Evolutionary conservation across 2,113 vertebrate species (phyloP), one percentile per base, ranked within the genome.

Genomic region (Smithornis capensis): DNA sequence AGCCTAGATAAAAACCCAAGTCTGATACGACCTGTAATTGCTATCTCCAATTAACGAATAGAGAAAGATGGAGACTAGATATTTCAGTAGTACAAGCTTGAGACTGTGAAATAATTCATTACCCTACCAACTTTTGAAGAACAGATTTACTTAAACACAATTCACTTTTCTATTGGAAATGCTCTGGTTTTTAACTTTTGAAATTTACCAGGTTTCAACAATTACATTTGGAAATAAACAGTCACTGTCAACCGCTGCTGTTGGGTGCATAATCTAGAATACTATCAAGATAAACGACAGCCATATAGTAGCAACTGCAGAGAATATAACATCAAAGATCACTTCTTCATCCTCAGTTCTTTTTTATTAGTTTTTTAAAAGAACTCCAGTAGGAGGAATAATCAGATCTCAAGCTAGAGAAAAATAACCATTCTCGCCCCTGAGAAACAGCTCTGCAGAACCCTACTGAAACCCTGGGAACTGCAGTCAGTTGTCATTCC

Each of bases 371-470:
- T 74, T 73, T 94, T 86, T 37, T 33, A 69, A 38, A 82, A 81
- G 24, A 94, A 64, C 28, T 90, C 60, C 50, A 77, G 56, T 12
- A 77, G 31, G 37, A 95, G 18, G 71, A 94, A 93, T 81, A 88
- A 91, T 78, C 52, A 77, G 62, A 80, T 63, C 44, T 63, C 71
- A 63, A 73, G 44, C 69, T 79, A 60, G 6, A 82, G 42, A 74
- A 90, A 92, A 94, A 79, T n/a, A 88, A 40, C 27, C 40, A 90
- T 71, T 40, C n/a, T 68, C 60, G 83, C 44, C 4, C 0, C 12
- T 83, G 67, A 95, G 38, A 68, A 95, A 87, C 16, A n/a, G 64
- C 60, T 71, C 44, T 92, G 71, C 56, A 94, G 83, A 92, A 75
- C n/a, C n/a, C 68, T 86, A 44, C 31, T 53, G 21, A 64, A 64